Evolutionary conservation across 2,797 vertebrate species (phyloP).

Genomic region (Diplodus puntazzo): DNA sequence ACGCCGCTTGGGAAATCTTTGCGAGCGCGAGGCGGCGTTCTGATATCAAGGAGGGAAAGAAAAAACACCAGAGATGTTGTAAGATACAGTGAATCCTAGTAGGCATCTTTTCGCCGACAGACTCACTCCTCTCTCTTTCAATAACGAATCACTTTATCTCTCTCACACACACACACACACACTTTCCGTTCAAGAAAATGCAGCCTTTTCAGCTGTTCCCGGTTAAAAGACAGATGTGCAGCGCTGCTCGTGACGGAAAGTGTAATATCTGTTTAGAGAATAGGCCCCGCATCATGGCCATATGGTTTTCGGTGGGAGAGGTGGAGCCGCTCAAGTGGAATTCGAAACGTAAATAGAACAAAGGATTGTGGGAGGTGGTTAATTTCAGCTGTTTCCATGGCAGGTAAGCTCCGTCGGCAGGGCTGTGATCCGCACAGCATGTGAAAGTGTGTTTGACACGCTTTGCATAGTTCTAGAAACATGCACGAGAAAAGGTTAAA

Average conservation of each 20-base stretch:
- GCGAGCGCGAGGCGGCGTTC: conserved; percentile 23
- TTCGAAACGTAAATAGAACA: conserved; percentile 69
- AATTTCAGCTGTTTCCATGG: conserved; percentile 65
- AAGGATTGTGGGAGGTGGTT: conserved; percentile 63
- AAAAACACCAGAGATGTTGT: conserved; percentile 55
- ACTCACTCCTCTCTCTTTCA: conserved; percentile 50
- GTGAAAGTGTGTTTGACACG: conserved; percentile 49
- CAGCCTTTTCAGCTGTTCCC: conserved; percentile 61
- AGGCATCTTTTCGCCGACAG: conserved; percentile 55
- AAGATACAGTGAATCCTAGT: conserved; percentile 68
- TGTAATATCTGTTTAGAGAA: conserved; percentile 62
- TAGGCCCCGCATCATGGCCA: conserved; percentile 46
- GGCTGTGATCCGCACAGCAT: conserved; percentile 45
- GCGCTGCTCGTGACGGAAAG: conserved; percentile 47
- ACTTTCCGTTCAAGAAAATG: conserved; percentile 19
- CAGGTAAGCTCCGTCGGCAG: conserved; percentile 52
- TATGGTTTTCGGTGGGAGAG: conserved; percentile 57
- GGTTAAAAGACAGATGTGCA: conserved; percentile 70
- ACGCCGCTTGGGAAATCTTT: conserved; percentile 76
- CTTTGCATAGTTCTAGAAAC: conserved; percentile 41
- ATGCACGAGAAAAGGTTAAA: not conserved
- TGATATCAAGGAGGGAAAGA: conserved; percentile 50
- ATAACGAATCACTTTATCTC: conserved; percentile 48
- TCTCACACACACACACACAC: not conserved
- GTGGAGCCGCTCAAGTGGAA: conserved; percentile 46